Percentiles rank a stretch among this genome's conserved stretches.
Conservation (phyloP, 1,140 invertebrate genomes). For the Drosophila aff. region DNA sequence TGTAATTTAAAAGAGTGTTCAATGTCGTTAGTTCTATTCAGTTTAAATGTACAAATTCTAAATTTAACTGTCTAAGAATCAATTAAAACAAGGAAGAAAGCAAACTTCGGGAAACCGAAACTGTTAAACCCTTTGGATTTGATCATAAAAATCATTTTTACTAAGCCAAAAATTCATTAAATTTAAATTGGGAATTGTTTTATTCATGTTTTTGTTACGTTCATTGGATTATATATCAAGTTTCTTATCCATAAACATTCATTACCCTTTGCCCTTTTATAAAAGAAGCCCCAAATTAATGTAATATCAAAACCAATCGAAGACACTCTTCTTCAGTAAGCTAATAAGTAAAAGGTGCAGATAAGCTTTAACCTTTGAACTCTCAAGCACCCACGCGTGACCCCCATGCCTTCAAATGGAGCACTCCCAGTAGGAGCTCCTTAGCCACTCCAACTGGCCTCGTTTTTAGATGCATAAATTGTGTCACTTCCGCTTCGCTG, state of each 20-base stretch:
- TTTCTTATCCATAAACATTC: too few species aligned
- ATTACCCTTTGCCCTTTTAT: too few species aligned
- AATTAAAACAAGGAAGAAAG: too few species aligned
- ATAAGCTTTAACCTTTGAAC: conserved; percentile 8
- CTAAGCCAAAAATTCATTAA: too few species aligned
- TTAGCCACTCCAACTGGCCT: conserved; percentile 45
- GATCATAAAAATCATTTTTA: too few species aligned
- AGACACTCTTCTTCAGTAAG: not conserved
- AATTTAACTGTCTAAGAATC: not conserved
- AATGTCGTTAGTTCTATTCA: not conserved
- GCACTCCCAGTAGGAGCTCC: not conserved
- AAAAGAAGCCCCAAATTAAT: not conserved
- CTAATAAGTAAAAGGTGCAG: not conserved
- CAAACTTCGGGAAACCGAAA: too few species aligned
- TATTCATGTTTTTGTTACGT: too few species aligned
- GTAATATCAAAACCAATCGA: not conserved
- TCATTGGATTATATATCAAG: too few species aligned
- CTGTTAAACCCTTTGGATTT: too few species aligned
- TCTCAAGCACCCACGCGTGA: not conserved
- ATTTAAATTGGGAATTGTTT: too few species aligned
- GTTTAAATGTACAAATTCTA: not conserved
- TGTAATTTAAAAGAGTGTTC: not conserved
- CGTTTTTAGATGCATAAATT: conserved; percentile 61
- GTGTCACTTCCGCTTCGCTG: conserved; percentile 68
- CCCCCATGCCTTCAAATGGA: not conserved